phyloP scores from a whole-genome alignment of 2,888 invertebrate species.

The Pyrochroa serraticornis region DNA sequence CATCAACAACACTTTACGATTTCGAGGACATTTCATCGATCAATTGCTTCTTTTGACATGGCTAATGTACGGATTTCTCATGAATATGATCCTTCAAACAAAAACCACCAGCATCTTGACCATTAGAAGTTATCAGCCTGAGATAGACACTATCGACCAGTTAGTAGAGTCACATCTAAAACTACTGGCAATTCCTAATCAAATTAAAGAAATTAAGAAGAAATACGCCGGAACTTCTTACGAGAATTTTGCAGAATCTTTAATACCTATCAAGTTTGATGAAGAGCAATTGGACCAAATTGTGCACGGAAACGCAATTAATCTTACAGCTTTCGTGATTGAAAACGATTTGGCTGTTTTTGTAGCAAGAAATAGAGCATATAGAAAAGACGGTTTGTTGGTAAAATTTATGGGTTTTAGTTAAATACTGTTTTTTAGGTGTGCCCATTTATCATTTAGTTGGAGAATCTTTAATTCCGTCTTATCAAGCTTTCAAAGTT shows the following conservation, averaged over 20 bases:
- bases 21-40: conserved; percentile 15
- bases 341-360: conserved; percentile 22
- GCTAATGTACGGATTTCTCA: conserved; percentile 20
- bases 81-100: conserved; percentile 25
- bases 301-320: neutral
- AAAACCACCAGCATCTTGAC: conserved; percentile 30
- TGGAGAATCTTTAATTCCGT: conserved; percentile 28
- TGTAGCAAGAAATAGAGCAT: conserved; percentile 5
- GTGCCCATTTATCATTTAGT: conserved; percentile 23
- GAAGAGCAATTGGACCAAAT: conserved; percentile 14
- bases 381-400: conserved; percentile 12
- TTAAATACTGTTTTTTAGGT: neutral
- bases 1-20: conserved; percentile 9
- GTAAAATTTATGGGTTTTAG: neutral
- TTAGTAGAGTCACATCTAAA: conserved; percentile 19
- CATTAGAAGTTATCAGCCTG: conserved; percentile 21
- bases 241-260: conserved; percentile 6
- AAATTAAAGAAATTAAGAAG: conserved; percentile 28
- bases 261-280: neutral
- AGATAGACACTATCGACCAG: conserved; percentile 30
- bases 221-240: conserved; percentile 29
- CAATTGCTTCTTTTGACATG: conserved; percentile 22
- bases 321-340: conserved; percentile 10
- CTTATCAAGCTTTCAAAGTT: conserved; percentile 26
- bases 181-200: conserved; percentile 22